phyloP scores from a whole-genome alignment of 1,140 invertebrate genomes.

The Caenorhabditis latens region DNA sequence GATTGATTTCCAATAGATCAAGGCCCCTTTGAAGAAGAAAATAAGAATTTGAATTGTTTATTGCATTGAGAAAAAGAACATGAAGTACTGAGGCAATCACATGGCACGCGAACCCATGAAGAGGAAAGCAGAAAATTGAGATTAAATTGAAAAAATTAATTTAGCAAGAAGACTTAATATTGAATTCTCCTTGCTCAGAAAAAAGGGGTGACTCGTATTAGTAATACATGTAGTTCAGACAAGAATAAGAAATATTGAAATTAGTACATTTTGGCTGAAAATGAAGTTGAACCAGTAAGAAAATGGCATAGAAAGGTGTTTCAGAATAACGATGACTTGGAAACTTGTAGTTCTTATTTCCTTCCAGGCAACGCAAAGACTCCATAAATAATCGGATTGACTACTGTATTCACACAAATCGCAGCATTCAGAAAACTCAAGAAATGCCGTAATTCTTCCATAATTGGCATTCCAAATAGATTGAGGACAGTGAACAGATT shows the following conservation, averaged over 20 bases:
- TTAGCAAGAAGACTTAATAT: no score
- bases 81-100: conserved; percentile 19
- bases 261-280: no score
- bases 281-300: no score
- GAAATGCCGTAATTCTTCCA: conserved; percentile 68
- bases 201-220: no score
- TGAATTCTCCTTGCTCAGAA: no score
- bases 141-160: no score
- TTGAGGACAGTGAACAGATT: conserved; percentile 73
- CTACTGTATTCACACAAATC: conserved; percentile 74
- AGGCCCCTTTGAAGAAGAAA: no score
- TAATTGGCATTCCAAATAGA: conserved; percentile 60
- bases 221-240: no score
- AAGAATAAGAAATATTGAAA: no score
- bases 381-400: conserved; percentile 73
- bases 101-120: conserved; percentile 3
- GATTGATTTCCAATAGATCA: no score
- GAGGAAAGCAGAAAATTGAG: background rate
- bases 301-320: no score
- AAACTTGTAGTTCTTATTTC: background rate
- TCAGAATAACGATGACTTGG: background rate
- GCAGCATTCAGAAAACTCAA: conserved; percentile 73
- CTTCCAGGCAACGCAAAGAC: conserved; percentile 17
- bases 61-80: background rate
- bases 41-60: background rate